phyloP scores from a whole-genome alignment of 1,140 invertebrate genomes.

The Oryzaephilus surinamensis region DNA sequence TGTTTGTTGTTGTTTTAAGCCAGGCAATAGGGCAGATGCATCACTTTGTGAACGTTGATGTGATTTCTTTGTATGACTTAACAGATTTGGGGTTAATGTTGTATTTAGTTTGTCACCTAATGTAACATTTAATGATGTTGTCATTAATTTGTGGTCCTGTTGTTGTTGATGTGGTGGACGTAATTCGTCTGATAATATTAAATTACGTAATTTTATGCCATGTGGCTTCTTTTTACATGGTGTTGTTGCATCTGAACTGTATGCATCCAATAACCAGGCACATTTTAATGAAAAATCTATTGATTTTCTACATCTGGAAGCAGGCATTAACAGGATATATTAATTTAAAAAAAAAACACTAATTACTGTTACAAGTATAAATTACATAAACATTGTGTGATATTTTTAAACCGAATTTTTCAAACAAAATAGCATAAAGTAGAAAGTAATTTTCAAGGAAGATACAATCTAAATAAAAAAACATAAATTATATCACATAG shows the following conservation, averaged over 20 bases:
- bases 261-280: conserved; percentile 92
- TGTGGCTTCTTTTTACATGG: conserved; percentile 69
- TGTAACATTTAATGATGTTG: not conserved
- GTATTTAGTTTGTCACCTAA: conserved; percentile 31
- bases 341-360: too few relatives aligned
- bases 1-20: conserved; percentile 65
- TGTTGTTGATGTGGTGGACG: conserved; percentile 42
- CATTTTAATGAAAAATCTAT: conserved; percentile 93
- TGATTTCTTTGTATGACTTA: conserved; percentile 38
- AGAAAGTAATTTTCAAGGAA: too few relatives aligned
- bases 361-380: too few relatives aligned
- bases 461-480: too few relatives aligned
- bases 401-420: too few relatives aligned
- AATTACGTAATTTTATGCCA: conserved; percentile 75
- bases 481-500: too few relatives aligned
- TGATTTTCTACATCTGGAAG: conserved; percentile 74
- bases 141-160: conserved; percentile 40
- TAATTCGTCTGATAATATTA: conserved; percentile 80
- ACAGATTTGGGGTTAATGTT: conserved; percentile 32
- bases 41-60: conserved; percentile 25
- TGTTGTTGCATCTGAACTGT: conserved; percentile 66
- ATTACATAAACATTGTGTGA: too few relatives aligned
- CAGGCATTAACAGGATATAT: not conserved
- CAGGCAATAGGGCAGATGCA: conserved; percentile 17
- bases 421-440: too few relatives aligned